phyloP scores from a whole-genome alignment of 2,797 vertebrate species.

The Rhyacichthys aspro region DNA sequence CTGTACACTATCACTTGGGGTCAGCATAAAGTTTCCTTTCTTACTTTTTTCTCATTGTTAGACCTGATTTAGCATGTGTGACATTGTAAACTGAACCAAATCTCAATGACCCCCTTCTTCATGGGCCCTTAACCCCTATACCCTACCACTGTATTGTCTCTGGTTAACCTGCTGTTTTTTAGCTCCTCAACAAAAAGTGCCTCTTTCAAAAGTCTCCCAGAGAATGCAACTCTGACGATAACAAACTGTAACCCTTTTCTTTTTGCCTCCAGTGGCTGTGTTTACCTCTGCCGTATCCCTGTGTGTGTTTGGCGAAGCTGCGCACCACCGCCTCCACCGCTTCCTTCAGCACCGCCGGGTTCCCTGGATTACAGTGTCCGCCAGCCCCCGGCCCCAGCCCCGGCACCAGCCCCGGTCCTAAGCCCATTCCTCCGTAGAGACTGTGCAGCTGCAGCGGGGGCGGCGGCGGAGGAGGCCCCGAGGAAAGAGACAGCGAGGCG shows the following conservation, averaged over 20 bases:
- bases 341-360: constrained; percentile 91
- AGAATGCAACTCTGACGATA: background rate
- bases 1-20: too few relatives aligned
- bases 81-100: too few relatives aligned
- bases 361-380: constrained; percentile 78
- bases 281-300: constrained; percentile 93
- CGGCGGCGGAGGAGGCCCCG: constrained; percentile 77
- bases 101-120: too few relatives aligned
- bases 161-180: too few relatives aligned
- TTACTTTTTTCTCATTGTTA: too few relatives aligned
- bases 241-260: background rate
- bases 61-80: too few relatives aligned
- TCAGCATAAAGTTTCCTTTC: too few relatives aligned
- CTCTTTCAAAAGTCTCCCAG: constrained; percentile 12
- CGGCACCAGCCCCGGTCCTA: constrained; percentile 41
- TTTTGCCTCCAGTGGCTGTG: constrained; percentile 18
- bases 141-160: too few relatives aligned
- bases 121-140: too few relatives aligned
- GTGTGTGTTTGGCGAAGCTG: constrained; percentile 97
- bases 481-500: constrained; percentile 73
- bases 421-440: constrained; percentile 72
- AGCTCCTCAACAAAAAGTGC: too few relatives aligned
- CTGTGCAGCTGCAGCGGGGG: constrained; percentile 83
- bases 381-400: constrained; percentile 74
- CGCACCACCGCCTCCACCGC: constrained; percentile 95